Conservation (phyloP, 2,113 vertebrate genomes). For the Paradoxurus hermaphroditus region DNA sequence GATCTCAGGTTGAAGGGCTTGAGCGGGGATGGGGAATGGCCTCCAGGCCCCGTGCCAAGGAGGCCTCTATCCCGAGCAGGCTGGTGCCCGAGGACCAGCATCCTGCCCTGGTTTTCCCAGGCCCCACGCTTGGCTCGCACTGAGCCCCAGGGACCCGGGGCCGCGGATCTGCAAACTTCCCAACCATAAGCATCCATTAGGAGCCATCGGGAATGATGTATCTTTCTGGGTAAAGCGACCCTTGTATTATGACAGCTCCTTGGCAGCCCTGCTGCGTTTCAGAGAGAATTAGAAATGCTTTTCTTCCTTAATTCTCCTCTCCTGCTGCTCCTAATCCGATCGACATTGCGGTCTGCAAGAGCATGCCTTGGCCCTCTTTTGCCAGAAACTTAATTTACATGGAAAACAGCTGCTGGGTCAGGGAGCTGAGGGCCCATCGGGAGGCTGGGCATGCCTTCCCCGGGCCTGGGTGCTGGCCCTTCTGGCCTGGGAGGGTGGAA, state of each 20-base stretch:
- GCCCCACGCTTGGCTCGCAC: constrained; percentile 73
- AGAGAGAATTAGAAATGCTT: constrained; percentile 88
- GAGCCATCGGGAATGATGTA: constrained; percentile 76
- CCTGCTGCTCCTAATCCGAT: constrained; percentile 88
- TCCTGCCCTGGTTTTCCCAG: constrained; percentile 74
- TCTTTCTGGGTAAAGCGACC: constrained; percentile 82
- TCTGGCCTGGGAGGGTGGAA: not conserved
- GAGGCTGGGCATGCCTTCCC: constrained; percentile 44
- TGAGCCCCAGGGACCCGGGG: constrained; percentile 72
- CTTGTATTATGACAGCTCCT: constrained; percentile 84
- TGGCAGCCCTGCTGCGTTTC: constrained; percentile 83
- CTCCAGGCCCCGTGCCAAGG: not conserved
- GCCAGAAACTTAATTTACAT: constrained; percentile 84
- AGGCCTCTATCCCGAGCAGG: constrained; percentile 67
- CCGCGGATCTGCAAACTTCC: constrained; percentile 78
- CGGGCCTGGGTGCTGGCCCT: not conserved
- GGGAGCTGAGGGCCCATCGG: constrained; percentile 61
- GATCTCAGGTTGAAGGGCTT: not conserved
- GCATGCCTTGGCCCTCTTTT: constrained; percentile 79
- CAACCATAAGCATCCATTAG: constrained; percentile 83
- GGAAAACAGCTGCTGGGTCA: constrained; percentile 80
- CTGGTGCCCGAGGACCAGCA: constrained; percentile 63
- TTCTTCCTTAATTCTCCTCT: constrained; percentile 87
- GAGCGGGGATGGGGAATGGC: not conserved
- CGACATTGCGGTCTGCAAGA: constrained; percentile 83